A percentile compares a stretch with the other conserved stretches of the same genome.
Evolutionary conservation across 1,140 invertebrate species (phyloP).

Genomic region (Berghia stephanieae): DNA sequence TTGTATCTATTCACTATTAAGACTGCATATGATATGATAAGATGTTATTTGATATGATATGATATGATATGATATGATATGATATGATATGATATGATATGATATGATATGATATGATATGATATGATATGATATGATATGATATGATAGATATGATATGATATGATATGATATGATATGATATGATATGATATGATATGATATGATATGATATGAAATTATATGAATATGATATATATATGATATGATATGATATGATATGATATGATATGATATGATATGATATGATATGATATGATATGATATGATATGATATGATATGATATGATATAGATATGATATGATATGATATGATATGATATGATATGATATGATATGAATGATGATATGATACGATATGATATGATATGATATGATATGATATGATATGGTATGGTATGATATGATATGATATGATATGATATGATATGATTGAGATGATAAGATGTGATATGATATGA

Average conservation of each 20-base stretch:
- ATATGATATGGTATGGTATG: conserved; percentile 8
- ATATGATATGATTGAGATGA: background rate
- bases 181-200: background rate
- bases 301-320: conserved; percentile 4
- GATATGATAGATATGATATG: too few relatives aligned
- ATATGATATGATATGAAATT: conserved; percentile 5
- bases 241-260: background rate
- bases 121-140: conserved; percentile 4
- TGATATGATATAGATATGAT: background rate
- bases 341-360: conserved; percentile 5
- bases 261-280: background rate
- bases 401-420: background rate
- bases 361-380: background rate
- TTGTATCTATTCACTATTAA: background rate
- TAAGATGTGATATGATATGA: background rate
- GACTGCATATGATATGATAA: conserved; percentile 10
- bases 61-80: background rate
- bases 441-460: background rate
- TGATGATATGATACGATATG: too few relatives aligned
- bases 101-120: conserved; percentile 5
- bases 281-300: conserved; percentile 1
- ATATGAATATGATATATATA: too few relatives aligned
- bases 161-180: background rate
- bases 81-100: background rate
- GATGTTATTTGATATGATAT: background rate